These are phyloP conservation scores for Oreohelix idahoensis DNA, from an alignment of 1,140 invertebrate species.

Conservation along the genomic window DNA sequence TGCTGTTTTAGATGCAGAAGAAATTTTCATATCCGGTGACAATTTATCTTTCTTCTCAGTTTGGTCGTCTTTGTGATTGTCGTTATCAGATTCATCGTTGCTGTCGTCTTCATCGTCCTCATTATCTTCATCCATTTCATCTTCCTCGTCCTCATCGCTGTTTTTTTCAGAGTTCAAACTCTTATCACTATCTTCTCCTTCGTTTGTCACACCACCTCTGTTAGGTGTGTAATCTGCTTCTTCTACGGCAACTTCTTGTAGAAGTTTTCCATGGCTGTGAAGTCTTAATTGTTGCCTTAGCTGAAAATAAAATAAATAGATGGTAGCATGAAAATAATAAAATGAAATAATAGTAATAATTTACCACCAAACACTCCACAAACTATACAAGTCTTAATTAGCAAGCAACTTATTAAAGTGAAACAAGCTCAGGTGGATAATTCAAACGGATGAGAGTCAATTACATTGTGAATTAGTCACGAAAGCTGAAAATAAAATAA, in stretches of 20 bases:
- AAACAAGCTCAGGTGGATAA: too few relatives aligned
- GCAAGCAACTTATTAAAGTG: too few relatives aligned
- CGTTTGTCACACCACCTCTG: not conserved
- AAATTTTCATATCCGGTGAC: not conserved
- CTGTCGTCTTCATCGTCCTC: not conserved
- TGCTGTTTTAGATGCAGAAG: too few relatives aligned
- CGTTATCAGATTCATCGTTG: not conserved
- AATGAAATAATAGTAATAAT: too few relatives aligned
- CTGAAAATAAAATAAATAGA: not conserved
- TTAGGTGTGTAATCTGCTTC: not conserved
- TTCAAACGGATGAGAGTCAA: too few relatives aligned
- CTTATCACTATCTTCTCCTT: not conserved
- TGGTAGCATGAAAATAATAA: too few relatives aligned
- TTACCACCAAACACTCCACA: too few relatives aligned
- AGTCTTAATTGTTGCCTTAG: not conserved
- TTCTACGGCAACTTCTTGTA: not conserved
- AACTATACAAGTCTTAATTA: too few relatives aligned
- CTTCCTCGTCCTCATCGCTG: not conserved
- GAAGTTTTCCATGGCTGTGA: not conserved
- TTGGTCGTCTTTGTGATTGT: not conserved
- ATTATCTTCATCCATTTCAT: not conserved
- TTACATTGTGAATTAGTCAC: too few relatives aligned
- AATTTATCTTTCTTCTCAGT: not conserved
- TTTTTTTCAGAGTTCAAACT: not conserved
- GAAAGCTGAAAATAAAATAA: not conserved